These are phyloP conservation scores for Argopecten irradians DNA, from an alignment of 1,140 invertebrate genomes.

Conservation along the genomic window DNA sequence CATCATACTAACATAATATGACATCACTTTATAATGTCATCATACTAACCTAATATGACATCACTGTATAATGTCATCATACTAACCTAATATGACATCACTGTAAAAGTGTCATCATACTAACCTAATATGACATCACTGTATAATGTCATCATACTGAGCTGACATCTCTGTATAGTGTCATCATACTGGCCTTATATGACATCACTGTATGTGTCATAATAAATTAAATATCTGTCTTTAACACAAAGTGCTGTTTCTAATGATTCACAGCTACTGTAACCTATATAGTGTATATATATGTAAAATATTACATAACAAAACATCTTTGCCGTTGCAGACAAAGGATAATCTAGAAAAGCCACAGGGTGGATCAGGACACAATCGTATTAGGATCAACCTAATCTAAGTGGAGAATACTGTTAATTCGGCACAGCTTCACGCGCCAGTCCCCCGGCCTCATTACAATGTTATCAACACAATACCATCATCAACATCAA, in stretches of 20 bases:
- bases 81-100: background rate
- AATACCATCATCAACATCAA: conserved; percentile 7
- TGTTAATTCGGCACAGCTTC: background rate
- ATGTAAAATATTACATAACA: background rate
- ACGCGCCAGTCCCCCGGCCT: background rate
- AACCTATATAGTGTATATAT: background rate
- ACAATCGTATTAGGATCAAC: background rate
- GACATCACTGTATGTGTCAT: background rate
- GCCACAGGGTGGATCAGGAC: background rate
- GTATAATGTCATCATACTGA: background rate
- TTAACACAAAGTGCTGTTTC: background rate
- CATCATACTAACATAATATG: background rate
- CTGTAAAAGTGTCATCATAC: background rate
- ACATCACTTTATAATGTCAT: background rate
- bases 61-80: background rate
- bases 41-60: background rate
- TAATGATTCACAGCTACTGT: background rate
- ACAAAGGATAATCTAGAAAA: background rate
- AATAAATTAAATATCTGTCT: background rate
- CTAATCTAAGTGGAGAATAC: background rate
- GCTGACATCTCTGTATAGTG: background rate
- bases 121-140: background rate
- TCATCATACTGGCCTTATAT: background rate
- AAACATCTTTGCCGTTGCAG: background rate
- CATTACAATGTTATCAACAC: background rate